Percentiles rank a stretch among this genome's conserved stretches.
Evolutionary conservation across 2,797 vertebrate species (phyloP).

Genomic region (Tapera naevia): DNA sequence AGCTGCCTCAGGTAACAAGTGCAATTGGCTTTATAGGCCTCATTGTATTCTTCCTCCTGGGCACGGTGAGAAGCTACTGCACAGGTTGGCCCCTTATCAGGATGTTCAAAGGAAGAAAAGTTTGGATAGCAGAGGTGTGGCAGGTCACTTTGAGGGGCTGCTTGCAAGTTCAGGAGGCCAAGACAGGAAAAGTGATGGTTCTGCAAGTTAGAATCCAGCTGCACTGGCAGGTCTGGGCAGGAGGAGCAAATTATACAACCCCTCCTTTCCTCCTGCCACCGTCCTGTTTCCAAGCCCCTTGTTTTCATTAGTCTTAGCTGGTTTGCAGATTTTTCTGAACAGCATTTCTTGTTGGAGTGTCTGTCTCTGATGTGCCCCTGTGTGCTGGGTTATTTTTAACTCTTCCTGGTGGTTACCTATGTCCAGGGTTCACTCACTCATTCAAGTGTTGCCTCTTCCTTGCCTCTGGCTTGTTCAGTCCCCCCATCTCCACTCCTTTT

Average conservation of each 20-base stretch:
- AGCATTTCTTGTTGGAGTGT: background rate
- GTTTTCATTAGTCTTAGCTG: background rate
- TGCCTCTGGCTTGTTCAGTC: background rate
- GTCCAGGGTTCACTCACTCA: background rate
- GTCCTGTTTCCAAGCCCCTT: background rate
- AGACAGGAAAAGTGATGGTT: slow-evolving; percentile 26
- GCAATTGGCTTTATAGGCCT: slow-evolving; percentile 42
- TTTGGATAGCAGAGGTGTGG: slow-evolving; percentile 36
- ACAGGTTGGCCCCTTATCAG: slow-evolving; percentile 43
- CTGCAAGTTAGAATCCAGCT: slow-evolving; percentile 35
- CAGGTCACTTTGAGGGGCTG: background rate
- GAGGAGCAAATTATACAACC: background rate
- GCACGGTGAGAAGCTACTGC: slow-evolving; percentile 8
- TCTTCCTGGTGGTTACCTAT: background rate
- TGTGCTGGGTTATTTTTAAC: background rate
- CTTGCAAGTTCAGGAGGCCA: slow-evolving; percentile 12
- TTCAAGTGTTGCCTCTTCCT: background rate
- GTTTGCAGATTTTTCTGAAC: slow-evolving; percentile 1
- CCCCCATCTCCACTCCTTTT: background rate
- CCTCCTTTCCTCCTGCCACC: background rate
- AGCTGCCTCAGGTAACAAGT: slow-evolving; percentile 65
- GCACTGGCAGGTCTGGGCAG: slow-evolving; percentile 14
- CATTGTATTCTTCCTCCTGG: slow-evolving; percentile 8
- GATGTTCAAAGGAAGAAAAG: slow-evolving; percentile 32
- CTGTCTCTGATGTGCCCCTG: background rate